Base-by-base conservation (phyloP, 2,888 invertebrate species). In the Priocnemis perturbator region DNA sequence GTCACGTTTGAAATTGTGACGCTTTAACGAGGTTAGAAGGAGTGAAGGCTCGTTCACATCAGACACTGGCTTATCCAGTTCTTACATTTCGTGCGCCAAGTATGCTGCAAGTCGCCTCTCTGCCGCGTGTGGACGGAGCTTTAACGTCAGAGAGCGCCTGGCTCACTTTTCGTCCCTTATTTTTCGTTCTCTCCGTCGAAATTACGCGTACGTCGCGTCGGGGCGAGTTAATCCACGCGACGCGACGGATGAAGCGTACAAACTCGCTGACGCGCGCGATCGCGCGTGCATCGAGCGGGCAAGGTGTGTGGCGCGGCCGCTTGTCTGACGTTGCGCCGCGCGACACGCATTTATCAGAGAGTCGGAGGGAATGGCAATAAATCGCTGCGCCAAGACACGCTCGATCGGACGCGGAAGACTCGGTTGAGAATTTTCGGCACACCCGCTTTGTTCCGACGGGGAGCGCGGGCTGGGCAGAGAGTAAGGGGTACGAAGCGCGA, bases 311-410 rank as follows among this genome's bases (percentile, higher is more conserved):
- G 37, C 11, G 37, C 37, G 4, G 2, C 37, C 7, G 11, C 37
- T 11, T 37, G 1, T 11, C 37, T 11, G 37, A 37, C 11, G 37
- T 37, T 11, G 37, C 37, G 20, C 14, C 50, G 50, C 50, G 17
- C 9, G 50, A 50, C 50, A 20, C 17, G 15, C 50, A 20, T 17
- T 50, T 20, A 20, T 50, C 20, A 17, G 50, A 11, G 7, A 11
- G 1, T 37, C 37, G 7, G 37, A 37, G 26, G 69, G 64, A 64
- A 61, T 45, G 70, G 66, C 66, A 67, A 73, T 73, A 74, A 70
- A 65, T 70, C 44, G 47, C 21, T 17, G 14, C 26, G 7, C 4
- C 50, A 3, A 7, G 58, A 37, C 37, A 37, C 37, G 37, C 7
- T 17, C 30, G 37, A 21, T 26, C 30, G 23, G n/a, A 17, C 47